Evolutionary conservation across 1,140 invertebrate genomes (phyloP), one percentile per base, ranked within the genome.

Genomic region (Pogonognathellus flavescens): DNA sequence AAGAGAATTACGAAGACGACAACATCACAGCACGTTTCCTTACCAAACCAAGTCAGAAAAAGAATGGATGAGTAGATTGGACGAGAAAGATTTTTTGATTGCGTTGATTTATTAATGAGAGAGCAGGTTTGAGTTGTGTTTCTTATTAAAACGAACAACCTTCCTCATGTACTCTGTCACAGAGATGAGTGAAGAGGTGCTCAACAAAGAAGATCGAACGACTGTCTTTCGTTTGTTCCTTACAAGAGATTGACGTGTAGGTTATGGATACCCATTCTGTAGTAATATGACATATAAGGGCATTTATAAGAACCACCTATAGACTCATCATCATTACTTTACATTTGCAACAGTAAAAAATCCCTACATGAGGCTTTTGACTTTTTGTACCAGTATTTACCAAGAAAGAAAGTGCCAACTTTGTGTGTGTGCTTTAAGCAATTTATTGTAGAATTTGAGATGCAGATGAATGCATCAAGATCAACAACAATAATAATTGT

Each of bases 41-140:
- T 16, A 70, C 66, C 22, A 41, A 41, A 60, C n/a, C n/a, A 60
- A 59, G 10, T 9, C 14, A 59, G n/a, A 60, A 60, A 31, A 70
- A 25, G 20, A 50, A 76, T 31, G 41, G 22, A 16, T 50, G 11
- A 76, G n/a, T 76, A 76, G 25, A 76, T 49, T 49, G 16, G 20
- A 31, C 10, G 8, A 18, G 25, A 16, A 49, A 31, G 16, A 50
- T 76, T 18, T 76, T 31, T 76, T n/a, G 31, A 31, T 76, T 76
- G 31, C 31, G n/a, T 76, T 76, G 31, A 76, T n/a, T 76, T 76
- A 76, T 50, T 76, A 50, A 76, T 76, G 70, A 76, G 70, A 76
- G 70, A 76, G 41, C 70, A 76, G 70, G 70, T 76, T 76, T 76
- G 31, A 76, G 49, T 76, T 76, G 70, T 50, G 70, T 76, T 76